Base-by-base conservation (phyloP, 2,797 vertebrate genomes). In the Discoglossus pictus region DNA sequence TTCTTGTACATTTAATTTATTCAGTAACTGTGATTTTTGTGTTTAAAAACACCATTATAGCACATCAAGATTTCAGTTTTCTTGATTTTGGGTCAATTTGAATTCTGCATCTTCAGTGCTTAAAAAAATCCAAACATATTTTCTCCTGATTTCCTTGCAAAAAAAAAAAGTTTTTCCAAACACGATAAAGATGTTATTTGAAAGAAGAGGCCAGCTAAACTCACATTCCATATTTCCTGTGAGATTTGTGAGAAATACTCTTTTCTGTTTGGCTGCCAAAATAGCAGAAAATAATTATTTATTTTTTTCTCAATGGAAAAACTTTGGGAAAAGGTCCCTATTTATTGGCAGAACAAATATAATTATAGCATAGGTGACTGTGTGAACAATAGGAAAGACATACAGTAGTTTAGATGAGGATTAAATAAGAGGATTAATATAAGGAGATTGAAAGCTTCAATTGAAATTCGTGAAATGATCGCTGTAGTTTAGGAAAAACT, bases 311-410 rank as follows among this genome's bases (percentile, higher is more conserved):
- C 31, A 69, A 62, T 69, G 66, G 31, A 44, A 46, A n/a, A 34
- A 40, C 50, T 55, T 48, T 62, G 66, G 66, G 66, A 69, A 69
- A 46, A 27, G 18, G 35, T 50, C 47, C 25, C 12, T 40, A 16
- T 61, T 18, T 53, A 60, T 61, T 61, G 60, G 56, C 65, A 52
- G 20, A 68, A 68, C 66, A 68, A 68, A 68, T 61, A 61, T 38
- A 53, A 54, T 38, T 61, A 25, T 15, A 36, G 44, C 36, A 56
- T 44, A 7, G 1, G 36, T 35, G 16, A 36, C 17, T 42, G 15
- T 15, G 4, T 15, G 18, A 39, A 55, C 34, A 31, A 24, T 47
- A 58, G 27, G 40, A 25, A 23, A 58, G 40, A 9, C 44, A n/a
- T 18, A 31, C 27, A 27, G 43, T 15, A 20, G n/a, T 27, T 58